Evolutionary conservation across 2,797 vertebrate species (phyloP).

Genomic region (Trachurus trachurus): DNA sequence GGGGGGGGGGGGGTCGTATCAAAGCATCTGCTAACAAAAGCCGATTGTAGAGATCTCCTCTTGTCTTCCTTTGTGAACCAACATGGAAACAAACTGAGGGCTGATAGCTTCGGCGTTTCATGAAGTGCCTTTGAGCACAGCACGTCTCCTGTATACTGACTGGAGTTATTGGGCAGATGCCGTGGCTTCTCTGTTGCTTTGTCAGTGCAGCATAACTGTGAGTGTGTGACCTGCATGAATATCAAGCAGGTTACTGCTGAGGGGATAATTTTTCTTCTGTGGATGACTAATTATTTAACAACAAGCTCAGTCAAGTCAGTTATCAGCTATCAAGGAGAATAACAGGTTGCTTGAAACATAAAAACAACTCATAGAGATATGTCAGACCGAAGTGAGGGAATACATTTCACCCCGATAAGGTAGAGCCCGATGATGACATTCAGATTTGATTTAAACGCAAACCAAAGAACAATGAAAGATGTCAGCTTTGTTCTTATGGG

Average conservation of each 20-base stretch:
- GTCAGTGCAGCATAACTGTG: slow-evolving; percentile 26
- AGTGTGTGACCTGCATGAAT: slow-evolving; percentile 54
- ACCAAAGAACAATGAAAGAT: slow-evolving; percentile 44
- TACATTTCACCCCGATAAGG: background rate
- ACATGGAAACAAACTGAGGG: background rate
- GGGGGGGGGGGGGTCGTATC: background rate
- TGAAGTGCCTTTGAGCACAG: slow-evolving; percentile 11
- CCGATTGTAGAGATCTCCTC: background rate
- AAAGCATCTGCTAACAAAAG: slow-evolving; percentile 6
- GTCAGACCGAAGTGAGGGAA: slow-evolving; percentile 6
- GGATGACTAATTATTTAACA: slow-evolving; percentile 49
- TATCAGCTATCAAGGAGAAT: slow-evolving; percentile 18
- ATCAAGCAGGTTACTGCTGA: slow-evolving; percentile 45
- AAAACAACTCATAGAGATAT: slow-evolving; percentile 11
- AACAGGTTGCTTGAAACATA: slow-evolving; percentile 13
- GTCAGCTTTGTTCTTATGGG: slow-evolving; percentile 16
- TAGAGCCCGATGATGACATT: slow-evolving; percentile 36
- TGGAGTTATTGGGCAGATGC: background rate
- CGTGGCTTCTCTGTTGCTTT: background rate
- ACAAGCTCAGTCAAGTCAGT: slow-evolving; percentile 24
- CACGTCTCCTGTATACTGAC: background rate
- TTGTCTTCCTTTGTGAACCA: background rate
- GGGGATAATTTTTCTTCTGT: slow-evolving; percentile 50
- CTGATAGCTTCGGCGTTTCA: background rate
- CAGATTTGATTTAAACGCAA: slow-evolving; percentile 25